These are phyloP conservation scores for Gryon sp. DNA, from an alignment of 1,140 invertebrate species.

Conservation along the genomic window DNA sequence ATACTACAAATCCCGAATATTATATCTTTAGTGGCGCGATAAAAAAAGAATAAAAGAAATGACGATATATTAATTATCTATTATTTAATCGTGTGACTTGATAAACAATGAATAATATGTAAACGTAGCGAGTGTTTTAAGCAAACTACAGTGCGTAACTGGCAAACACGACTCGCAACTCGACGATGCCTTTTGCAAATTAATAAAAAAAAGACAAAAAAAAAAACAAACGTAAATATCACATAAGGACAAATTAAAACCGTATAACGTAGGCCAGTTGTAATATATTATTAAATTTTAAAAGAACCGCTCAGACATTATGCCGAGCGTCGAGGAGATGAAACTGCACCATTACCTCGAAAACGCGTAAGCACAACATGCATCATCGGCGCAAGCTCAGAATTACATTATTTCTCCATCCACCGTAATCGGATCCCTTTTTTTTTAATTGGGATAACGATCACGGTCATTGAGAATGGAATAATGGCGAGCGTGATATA, in stretches of 20 bases:
- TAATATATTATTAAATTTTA: constrained; percentile 66
- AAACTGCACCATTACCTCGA: constrained; percentile 76
- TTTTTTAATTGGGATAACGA: constrained; percentile 42
- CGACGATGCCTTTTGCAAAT: constrained; percentile 62
- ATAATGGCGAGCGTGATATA: constrained; percentile 52
- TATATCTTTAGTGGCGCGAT: no score
- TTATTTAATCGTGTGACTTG: no score
- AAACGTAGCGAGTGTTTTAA: constrained; percentile 69
- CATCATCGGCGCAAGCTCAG: constrained; percentile 80
- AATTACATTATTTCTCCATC: constrained; percentile 67
- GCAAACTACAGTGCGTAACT: constrained; percentile 72
- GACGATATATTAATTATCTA: no score
- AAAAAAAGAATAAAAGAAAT: no score
- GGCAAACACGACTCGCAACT: constrained; percentile 68
- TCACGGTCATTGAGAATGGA: constrained; percentile 62
- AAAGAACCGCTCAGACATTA: constrained; percentile 67
- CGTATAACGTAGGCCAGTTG: constrained; percentile 63
- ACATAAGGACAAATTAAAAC: constrained; percentile 57
- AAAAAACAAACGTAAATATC: constrained; percentile 41
- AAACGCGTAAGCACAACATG: constrained; percentile 79
- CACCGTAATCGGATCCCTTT: constrained; percentile 57
- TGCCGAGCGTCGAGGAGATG: constrained; percentile 71
- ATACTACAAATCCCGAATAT: no score
- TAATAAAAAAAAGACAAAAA: constrained; percentile 11
- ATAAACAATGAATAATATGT: constrained; percentile 55